Evolutionary conservation across 2,888 invertebrate species (phyloP), one percentile per base, ranked within the genome.

Genomic region (Poecilobothrus nobilitatus): DNA sequence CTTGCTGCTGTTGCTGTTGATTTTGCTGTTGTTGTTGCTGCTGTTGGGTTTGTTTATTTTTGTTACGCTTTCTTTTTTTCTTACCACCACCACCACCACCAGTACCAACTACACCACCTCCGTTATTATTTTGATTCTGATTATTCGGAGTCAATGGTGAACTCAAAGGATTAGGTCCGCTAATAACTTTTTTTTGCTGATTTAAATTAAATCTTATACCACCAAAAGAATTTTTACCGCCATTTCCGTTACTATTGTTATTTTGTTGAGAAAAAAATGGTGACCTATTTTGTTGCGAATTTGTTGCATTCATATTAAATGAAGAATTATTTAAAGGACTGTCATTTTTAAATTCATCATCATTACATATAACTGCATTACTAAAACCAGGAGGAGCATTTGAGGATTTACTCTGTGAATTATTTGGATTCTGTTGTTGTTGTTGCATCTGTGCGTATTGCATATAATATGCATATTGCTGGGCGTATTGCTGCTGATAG

Each of bases 61-160:
- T 87, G 76, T 89, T 90, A 72, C 88, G 87, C 81, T 90, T 91
- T 68, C 90, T 87, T 78, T 91, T 91, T 82, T 90, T 91, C 83
- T 91, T 91, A 1, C 73, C 74, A 5, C 68, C 70, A 21, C 71
- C 33, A 9, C 9, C 4, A 18, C 12, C 18, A 20, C 53, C 63
- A 15, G 84, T 85, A 69, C 85, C 86, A 71, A 83, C 84, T 70
- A 81, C 84, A 70, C 77, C 70, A 22, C 65, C 53, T 27, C 68
- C 74, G 18, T 79, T 80, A 74, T 72, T 81, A 76, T 63, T 74
- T 74, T 37, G 76, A 75, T 67, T 76, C 74, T 68, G 65, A 79
- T 81, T 6, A 79, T 78, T 37, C 78, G 73, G 64, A 79, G 81
- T 12, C n/a, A 34, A 78, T 73, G 79, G 79, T 78, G 74, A 34